Evolutionary conservation across 1,140 invertebrate genomes (phyloP).

Genomic region (Matsumurasca onukii): DNA sequence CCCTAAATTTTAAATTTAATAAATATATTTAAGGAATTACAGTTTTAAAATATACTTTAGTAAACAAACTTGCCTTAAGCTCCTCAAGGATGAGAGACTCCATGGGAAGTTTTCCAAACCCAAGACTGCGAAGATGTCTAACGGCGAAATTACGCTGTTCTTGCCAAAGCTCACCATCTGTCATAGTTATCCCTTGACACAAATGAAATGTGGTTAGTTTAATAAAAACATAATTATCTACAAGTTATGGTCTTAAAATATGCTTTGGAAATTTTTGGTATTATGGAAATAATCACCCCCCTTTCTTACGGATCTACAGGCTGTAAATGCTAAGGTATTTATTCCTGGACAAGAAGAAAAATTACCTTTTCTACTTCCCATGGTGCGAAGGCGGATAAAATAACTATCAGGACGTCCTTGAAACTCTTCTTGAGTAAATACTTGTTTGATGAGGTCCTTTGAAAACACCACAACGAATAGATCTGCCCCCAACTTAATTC

Average conservation of each 20-base stretch:
- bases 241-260: too few species aligned
- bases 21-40: too few species aligned
- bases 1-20: too few species aligned
- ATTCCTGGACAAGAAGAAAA: too few species aligned
- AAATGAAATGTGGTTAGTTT: too few species aligned
- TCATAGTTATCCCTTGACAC: slow-evolving; percentile 69
- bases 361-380: slow-evolving; percentile 64
- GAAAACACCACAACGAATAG: slow-evolving; percentile 62
- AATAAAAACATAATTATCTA: too few species aligned
- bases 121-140: slow-evolving; percentile 66
- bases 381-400: slow-evolving; percentile 65
- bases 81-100: slow-evolving; percentile 69
- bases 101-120: slow-evolving; percentile 73
- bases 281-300: too few species aligned
- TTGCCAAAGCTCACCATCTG: slow-evolving; percentile 72
- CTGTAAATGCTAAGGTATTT: too few species aligned
- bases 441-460: slow-evolving; percentile 56
- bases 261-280: too few species aligned
- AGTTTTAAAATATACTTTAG: too few species aligned
- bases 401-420: slow-evolving; percentile 72
- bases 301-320: too few species aligned
- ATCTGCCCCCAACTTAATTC: slow-evolving; percentile 63
- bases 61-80: slow-evolving; percentile 46
- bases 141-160: slow-evolving; percentile 73
- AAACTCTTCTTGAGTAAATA: slow-evolving; percentile 64